These are phyloP conservation scores for Sinocyclocheilus anophthalmus DNA, from an alignment of 2,113 vertebrate species.

Conservation along the genomic window DNA sequence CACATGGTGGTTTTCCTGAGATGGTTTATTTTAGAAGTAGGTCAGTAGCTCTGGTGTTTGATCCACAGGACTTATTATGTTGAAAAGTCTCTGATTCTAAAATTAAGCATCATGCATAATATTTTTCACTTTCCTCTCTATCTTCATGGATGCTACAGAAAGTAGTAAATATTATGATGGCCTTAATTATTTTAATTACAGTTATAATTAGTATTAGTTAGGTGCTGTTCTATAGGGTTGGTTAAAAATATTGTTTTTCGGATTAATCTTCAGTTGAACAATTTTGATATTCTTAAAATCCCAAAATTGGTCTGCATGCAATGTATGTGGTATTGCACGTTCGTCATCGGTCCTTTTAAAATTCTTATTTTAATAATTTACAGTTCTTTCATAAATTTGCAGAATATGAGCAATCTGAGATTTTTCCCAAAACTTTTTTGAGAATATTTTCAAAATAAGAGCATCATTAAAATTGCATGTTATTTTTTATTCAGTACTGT, in stretches of 20 bases:
- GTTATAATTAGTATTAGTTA: neutral
- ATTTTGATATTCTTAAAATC: neutral
- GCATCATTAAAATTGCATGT: neutral
- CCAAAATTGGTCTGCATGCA: neutral
- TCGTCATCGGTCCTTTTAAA: neutral
- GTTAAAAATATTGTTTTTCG: neutral
- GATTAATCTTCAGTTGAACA: neutral
- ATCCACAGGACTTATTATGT: slow-evolving; percentile 17
- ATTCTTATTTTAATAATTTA: neutral
- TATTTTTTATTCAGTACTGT: neutral
- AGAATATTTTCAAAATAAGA: neutral
- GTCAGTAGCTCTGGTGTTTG: slow-evolving; percentile 25
- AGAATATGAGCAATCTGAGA: neutral
- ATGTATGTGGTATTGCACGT: neutral
- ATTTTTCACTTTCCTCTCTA: neutral
- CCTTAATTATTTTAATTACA: neutral
- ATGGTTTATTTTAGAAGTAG: slow-evolving; percentile 51
- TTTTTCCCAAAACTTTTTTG: too few relatives aligned
- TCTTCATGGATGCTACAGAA: neutral
- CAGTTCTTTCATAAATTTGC: neutral
- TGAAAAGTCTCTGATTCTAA: slow-evolving; percentile 28
- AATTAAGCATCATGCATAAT: slow-evolving; percentile 2
- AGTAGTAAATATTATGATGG: neutral
- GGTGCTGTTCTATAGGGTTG: neutral
- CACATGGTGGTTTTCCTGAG: slow-evolving; percentile 35